Conservation (phyloP, 2,113 vertebrate genomes). For the Salminus brasiliensis region DNA sequence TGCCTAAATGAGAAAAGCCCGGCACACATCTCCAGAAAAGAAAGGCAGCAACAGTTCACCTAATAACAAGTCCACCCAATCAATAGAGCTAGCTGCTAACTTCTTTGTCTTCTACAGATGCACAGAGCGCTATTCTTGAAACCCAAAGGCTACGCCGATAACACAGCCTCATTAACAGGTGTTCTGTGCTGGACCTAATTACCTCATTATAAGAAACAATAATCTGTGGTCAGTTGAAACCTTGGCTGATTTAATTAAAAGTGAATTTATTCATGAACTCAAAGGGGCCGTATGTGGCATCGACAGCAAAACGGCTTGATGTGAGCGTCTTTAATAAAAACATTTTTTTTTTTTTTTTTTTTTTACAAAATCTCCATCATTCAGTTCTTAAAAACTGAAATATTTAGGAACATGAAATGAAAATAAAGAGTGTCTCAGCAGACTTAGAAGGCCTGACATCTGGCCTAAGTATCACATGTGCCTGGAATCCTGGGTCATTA, state of each 20-base stretch:
- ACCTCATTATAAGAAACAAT: conserved; percentile 85
- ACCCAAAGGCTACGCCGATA: conserved; percentile 1
- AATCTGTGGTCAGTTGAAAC: conserved; percentile 77
- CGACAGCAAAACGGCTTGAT: conserved; percentile 72
- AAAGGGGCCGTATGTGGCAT: conserved; percentile 75
- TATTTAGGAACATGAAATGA: too few relatives aligned
- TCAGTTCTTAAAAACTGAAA: too few relatives aligned
- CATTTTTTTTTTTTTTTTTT: too few relatives aligned
- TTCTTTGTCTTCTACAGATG: background rate
- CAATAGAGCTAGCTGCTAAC: too few relatives aligned
- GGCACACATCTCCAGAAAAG: background rate
- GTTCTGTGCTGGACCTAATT: conserved; percentile 78
- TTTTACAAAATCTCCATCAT: too few relatives aligned
- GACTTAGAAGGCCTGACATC: too few relatives aligned
- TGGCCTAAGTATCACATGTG: too few relatives aligned
- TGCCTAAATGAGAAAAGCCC: conserved; percentile 15
- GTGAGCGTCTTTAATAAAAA: conserved; percentile 41
- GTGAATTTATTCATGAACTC: conserved; percentile 86
- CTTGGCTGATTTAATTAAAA: conserved; percentile 78
- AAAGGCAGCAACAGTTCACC: conserved; percentile 25
- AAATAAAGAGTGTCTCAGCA: too few relatives aligned
- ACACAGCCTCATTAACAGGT: conserved; percentile 69
- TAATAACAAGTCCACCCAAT: conserved; percentile 18
- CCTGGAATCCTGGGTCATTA: too few relatives aligned
- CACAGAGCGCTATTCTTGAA: conserved; percentile 4